Base-by-base conservation (phyloP, 2,797 vertebrate genomes). In the Halcyon smyrnensis region DNA sequence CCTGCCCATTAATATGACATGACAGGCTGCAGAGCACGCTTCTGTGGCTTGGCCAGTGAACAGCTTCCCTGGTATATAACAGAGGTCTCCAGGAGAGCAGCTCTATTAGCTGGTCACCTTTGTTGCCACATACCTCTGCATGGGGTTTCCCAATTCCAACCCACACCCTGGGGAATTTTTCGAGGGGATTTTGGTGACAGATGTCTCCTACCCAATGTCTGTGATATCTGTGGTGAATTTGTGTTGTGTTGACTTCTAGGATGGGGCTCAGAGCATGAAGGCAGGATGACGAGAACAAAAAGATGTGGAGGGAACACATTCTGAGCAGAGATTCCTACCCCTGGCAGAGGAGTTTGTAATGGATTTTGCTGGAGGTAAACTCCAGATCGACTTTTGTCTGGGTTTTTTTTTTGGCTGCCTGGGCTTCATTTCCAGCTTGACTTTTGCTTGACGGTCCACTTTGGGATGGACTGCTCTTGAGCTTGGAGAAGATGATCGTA, bases 1-100 rank as follows among this genome's bases (percentile, higher is more conserved):
- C 83, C 89, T 12, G 17, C 85, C 94, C 65, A 95, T 97, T 93
- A 91, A 95, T 87, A 80, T 13, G 87, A 88, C 69, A 53, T 2
- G 84, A 91, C 89, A 90, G 73, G 60, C 34, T 67, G 84, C 65
- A 50, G 71, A 79, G 64, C 21, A 28, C 0, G 2, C 64, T 87
- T 45, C 84, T 92, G 59, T 39, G 69, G 53, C 67, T 64, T 27
- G 60, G 41, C 37, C 3, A 1, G 20, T 18, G 27, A 82, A 51
- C 0, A 4, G 43, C 51, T 73, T 76, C 11, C 10, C 48, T 69
- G 45, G 15, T 65, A 62, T 12, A 70, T 54, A 81, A 51, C 37
- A 65, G 77, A 65, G 36, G 53, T 54, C 37, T 90, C 86, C 54
- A 41, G 73, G 30, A 85, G 12, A 50, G 54, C 0, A 4, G 50